Evolutionary conservation across 92 coral and sea anemone genomes (phyloP).

Genomic region (Desmophyllum pertusum): DNA sequence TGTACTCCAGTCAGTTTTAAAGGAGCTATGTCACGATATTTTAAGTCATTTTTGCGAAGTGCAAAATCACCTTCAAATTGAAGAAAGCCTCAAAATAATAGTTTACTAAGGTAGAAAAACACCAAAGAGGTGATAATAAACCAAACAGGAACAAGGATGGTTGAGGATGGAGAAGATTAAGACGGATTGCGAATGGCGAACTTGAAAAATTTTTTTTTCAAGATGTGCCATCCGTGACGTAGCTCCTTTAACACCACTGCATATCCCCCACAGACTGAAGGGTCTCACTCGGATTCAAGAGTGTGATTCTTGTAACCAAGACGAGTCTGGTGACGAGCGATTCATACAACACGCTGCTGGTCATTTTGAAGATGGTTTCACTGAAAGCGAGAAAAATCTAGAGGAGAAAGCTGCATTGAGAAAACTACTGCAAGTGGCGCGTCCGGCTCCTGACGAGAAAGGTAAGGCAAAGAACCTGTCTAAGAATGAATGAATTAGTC

Average conservation of each 20-base stretch:
- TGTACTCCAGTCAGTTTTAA: too few relatives aligned
- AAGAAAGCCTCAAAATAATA: too few relatives aligned
- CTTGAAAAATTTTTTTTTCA: too few relatives aligned
- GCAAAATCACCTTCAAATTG: too few relatives aligned
- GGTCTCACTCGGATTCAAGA: conserved; percentile 61
- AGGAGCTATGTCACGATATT: too few relatives aligned
- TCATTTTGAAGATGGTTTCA: conserved; percentile 3
- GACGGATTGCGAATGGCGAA: too few relatives aligned
- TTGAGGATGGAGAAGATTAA: too few relatives aligned
- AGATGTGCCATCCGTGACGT: too few relatives aligned
- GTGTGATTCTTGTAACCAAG: conserved; percentile 66
- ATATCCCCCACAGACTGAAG: conserved; percentile 50
- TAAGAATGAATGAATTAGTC: background rate
- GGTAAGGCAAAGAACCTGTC: conserved; percentile 35
- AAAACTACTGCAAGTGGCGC: background rate
- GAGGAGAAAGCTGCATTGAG: conserved; percentile 11
- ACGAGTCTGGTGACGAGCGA: conserved; percentile 33
- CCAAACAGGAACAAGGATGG: too few relatives aligned
- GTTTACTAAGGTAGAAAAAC: too few relatives aligned
- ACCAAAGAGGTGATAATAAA: too few relatives aligned
- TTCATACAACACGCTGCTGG: conserved; percentile 16
- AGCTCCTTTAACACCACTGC: background rate
- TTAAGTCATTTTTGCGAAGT: too few relatives aligned
- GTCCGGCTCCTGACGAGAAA: conserved; percentile 55
- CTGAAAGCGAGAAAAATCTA: background rate